Base-by-base conservation (phyloP, 2,113 vertebrate genomes). In the Anolis sagrei region DNA sequence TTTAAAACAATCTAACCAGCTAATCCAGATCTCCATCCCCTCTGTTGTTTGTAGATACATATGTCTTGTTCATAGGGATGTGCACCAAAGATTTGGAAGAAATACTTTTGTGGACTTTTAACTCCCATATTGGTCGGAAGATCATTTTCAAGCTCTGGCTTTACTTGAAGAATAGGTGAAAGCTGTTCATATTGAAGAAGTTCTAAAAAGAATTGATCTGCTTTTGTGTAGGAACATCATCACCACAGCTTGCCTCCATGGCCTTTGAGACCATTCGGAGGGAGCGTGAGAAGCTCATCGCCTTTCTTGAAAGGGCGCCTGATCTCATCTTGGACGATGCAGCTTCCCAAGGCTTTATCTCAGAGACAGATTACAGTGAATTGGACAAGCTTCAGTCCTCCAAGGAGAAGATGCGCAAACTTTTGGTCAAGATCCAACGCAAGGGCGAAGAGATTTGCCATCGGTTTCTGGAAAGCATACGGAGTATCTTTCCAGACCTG, bases 261-360 rank as follows among this genome's bases (percentile, higher is more conserved):
- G 82, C 73, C 58, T 83, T 83, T 32, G 82, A 83, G 72, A 83
- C 82, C 10, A 83, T 83, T 58, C 72, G 39, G 72, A 83, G 81
- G 34, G 68, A 49, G 25, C 81, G 51, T 25, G 39, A 66, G 6
- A 76, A 49, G 9, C 82, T 76, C 58, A 14, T 83, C 19, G 23
- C 16, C 58, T 83, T 83, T 36, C 72, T 83, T 8, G 36, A 76
- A 49, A 76, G 27, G 76, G 82, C 58, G 1, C 58, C 72, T 32
- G 36, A 48, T 32, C 2, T 76, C 27, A 66, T 83, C 27, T 49
- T 83, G 61, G 82, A 66, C 25, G 58, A 83, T 34, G 39, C 3
- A 7, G 82, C 72, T 6, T 44, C 82, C 72, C 72, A 83, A 36
- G 72, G 39, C 39, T 48, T 83, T 5, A 44, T 75, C 36, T 83